These are phyloP conservation scores for Elysia chlorotica DNA, from an alignment of 1,140 invertebrate genomes.

Conservation along the genomic window DNA sequence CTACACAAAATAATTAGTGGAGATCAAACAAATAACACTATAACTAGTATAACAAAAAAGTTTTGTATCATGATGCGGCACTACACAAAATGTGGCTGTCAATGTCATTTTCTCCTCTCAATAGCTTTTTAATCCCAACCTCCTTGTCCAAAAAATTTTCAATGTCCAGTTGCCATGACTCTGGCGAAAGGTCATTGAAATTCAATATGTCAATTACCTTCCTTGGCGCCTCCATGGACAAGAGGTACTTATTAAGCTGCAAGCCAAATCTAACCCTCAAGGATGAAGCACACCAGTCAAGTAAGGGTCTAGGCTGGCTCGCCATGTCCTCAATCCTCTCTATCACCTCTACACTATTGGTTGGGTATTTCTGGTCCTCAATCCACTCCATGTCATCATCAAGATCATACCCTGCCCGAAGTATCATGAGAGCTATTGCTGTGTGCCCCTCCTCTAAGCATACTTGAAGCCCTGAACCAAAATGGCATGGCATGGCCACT, in stretches of 20 bases:
- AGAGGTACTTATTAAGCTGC: slow-evolving; percentile 4
- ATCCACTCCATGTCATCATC: slow-evolving; percentile 29
- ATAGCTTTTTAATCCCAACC: no score
- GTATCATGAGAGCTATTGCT: slow-evolving; percentile 17
- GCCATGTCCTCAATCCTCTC: slow-evolving; percentile 14
- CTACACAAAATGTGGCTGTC: no score
- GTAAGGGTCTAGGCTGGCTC: slow-evolving; percentile 15
- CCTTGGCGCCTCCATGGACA: background rate
- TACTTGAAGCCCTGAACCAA: slow-evolving; percentile 24
- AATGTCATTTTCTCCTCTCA: no score
- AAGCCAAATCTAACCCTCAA: slow-evolving; percentile 10
- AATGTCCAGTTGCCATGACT: no score
- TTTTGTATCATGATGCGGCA: no score
- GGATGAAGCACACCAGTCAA: slow-evolving; percentile 16
- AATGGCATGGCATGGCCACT: slow-evolving; percentile 20
- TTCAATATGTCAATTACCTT: slow-evolving; percentile 8
- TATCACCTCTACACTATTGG: slow-evolving; percentile 14
- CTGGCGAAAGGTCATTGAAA: slow-evolving; percentile 8
- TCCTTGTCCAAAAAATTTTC: no score
- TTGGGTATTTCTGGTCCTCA: slow-evolving; percentile 13
- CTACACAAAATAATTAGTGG: no score
- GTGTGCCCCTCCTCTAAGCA: slow-evolving; percentile 19
- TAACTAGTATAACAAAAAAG: no score
- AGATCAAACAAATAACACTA: no score
- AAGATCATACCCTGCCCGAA: slow-evolving; percentile 23